These are phyloP conservation scores for Cotesia congregata DNA, from an alignment of 2,888 invertebrate genomes.

Conservation along the genomic window DNA sequence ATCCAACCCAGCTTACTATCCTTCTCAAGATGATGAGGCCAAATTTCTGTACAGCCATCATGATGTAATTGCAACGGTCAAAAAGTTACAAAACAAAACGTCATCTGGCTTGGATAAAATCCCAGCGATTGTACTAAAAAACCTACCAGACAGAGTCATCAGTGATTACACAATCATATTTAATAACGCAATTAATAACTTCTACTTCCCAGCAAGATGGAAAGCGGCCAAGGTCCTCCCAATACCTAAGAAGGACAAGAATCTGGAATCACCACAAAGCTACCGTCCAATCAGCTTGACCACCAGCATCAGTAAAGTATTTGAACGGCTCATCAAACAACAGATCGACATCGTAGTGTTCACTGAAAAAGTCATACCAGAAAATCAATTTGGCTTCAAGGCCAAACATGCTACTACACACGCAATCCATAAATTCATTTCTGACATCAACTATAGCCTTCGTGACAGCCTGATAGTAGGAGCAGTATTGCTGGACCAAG, in stretches of 20 bases:
- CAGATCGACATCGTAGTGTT: background rate
- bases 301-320: slow-evolving; percentile 39
- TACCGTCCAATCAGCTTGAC: slow-evolving; percentile 48
- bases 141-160: slow-evolving; percentile 34
- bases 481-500: slow-evolving; percentile 32
- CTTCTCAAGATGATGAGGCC: slow-evolving; percentile 9
- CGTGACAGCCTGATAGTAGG: slow-evolving; percentile 21
- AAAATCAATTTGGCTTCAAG: slow-evolving; percentile 46
- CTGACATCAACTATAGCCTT: slow-evolving; percentile 24
- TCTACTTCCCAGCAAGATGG: slow-evolving; percentile 37
- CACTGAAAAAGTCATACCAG: slow-evolving; percentile 32
- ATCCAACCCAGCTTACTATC: slow-evolving; percentile 15
- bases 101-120: slow-evolving; percentile 29
- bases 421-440: slow-evolving; percentile 39
- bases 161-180: slow-evolving; percentile 36
- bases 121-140: slow-evolving; percentile 23
- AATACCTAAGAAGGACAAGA: slow-evolving; percentile 45
- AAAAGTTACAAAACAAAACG: slow-evolving; percentile 29
- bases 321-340: slow-evolving; percentile 37
- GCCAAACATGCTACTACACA: slow-evolving; percentile 40
- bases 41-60: background rate
- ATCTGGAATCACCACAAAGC: slow-evolving; percentile 31
- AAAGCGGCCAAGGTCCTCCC: slow-evolving; percentile 43
- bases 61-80: background rate
- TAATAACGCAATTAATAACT: slow-evolving; percentile 23